These are phyloP conservation scores for Epirrhoe tristata DNA, from an alignment of 2,888 invertebrate genomes.

Conservation along the genomic window DNA sequence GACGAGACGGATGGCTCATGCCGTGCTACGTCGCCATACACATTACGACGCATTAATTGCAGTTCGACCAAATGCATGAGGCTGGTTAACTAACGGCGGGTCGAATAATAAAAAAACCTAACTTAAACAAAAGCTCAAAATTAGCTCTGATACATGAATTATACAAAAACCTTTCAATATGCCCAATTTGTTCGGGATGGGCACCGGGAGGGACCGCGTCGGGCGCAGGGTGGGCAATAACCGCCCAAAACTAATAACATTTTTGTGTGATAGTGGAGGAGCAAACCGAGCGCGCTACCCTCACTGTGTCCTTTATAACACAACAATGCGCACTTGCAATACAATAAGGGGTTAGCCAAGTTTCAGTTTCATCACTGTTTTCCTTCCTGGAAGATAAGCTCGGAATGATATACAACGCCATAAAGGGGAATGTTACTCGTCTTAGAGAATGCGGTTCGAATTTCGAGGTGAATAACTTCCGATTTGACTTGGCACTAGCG, in stretches of 20 bases:
- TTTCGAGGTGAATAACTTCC: conserved; percentile 47
- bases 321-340: conserved; percentile 76
- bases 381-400: conserved; percentile 59
- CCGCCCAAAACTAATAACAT: conserved; percentile 83
- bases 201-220: conserved; percentile 63
- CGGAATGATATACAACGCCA: conserved; percentile 42
- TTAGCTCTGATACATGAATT: conserved; percentile 48
- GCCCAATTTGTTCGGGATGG: conserved; percentile 67
- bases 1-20: conserved; percentile 69
- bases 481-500: conserved; percentile 59
- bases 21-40: conserved; percentile 50
- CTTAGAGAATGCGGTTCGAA: conserved; percentile 44
- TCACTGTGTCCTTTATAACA: conserved; percentile 72
- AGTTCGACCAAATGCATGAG: conserved; percentile 57
- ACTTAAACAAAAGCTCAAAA: background rate
- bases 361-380: conserved; percentile 63
- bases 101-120: background rate
- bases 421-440: conserved; percentile 43
- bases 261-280: conserved; percentile 79
- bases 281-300: conserved; percentile 71
- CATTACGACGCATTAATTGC: conserved; percentile 70
- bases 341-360: conserved; percentile 71
- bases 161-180: conserved; percentile 68
- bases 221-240: conserved; percentile 74
- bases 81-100: conserved; percentile 16